These are phyloP conservation scores for Ondatra zibethicus DNA, from an alignment of 2,113 vertebrate species.

Conservation along the genomic window DNA sequence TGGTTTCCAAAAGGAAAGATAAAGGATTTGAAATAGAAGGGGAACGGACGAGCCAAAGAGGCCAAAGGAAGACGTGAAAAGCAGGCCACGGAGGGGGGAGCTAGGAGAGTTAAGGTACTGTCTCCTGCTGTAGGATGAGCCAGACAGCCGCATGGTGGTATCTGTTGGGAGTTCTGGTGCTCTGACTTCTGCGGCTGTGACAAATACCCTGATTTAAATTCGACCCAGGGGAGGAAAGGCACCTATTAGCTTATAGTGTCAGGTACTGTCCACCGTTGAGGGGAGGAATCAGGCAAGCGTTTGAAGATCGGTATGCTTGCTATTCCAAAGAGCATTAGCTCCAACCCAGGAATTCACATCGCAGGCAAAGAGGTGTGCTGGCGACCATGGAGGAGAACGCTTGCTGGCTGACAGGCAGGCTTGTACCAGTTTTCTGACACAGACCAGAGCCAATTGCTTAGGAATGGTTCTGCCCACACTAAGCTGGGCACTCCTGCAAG, in stretches of 20 bases:
- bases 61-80: not conserved
- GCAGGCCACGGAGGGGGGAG: rapidly evolving
- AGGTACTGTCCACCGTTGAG: not conserved
- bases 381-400: no score
- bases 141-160: no score
- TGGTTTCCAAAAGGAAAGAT: not conserved
- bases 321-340: no score
- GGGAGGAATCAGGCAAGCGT: not conserved
- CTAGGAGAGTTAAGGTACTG: rapidly evolving
- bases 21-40: not conserved
- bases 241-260: not conserved
- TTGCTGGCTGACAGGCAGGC: not conserved
- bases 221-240: not conserved
- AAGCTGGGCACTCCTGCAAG: not conserved
- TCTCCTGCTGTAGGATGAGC: no score
- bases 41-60: not conserved
- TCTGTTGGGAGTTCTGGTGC: not conserved
- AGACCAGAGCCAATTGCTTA: not conserved
- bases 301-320: not conserved
- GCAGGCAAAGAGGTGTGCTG: not conserved
- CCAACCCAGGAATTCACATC: not conserved
- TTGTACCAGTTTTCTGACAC: not conserved
- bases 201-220: not conserved
- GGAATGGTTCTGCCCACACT: not conserved
- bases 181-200: not conserved